Evolutionary conservation across 2,888 invertebrate genomes (phyloP), one percentile per base, ranked within the genome.

Genomic region (Cheiracanthium punctorium): DNA sequence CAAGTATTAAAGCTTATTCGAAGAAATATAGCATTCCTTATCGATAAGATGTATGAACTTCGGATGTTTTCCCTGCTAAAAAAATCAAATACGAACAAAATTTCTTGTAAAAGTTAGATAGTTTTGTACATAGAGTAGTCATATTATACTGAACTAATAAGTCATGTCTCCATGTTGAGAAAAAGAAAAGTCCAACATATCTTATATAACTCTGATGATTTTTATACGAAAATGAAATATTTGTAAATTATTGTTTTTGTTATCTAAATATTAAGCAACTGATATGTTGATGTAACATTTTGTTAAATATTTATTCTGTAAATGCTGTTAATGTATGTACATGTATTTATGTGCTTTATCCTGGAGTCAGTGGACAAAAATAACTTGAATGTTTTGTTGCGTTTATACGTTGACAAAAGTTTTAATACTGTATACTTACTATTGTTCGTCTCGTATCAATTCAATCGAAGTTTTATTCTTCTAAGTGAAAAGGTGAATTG

Each of bases 221-320:
- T 58, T 58, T 58, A 58, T 58, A 58, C 4, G 24, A 58, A 58
- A 20, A 24, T 48, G 17, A 48, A 48, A 24, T 58, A 24, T 58
- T 58, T 58, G 58, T 58, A 58, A 58, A 58, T 24, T 24, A 12
- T 58, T 58, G 58, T 58, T 58, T n/a, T 58, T 20, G 24, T 58
- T 58, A 24, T 58, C 1, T 17, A 12, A 58, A 58, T 58, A 58
- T 7, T 58, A 58, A 7, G 48, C 7, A 17, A 48, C 37, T 48
- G 2, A 58, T 58, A 24, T 58, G 58, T 58, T 58, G 24, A 5
- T 4, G 24, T 58, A 48, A 58, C 58, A 58, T 58, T 58, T 58
- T 24, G 58, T 58, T 58, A 58, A 58, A 58, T 58, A 48, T 58
- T 24, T 58, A 58, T 58, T 58, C 58, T 58, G 58, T 58, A 24